These are phyloP conservation scores for Paramisgurnus dabryanus DNA, from an alignment of 2,113 vertebrate species.

Conservation along the genomic window DNA sequence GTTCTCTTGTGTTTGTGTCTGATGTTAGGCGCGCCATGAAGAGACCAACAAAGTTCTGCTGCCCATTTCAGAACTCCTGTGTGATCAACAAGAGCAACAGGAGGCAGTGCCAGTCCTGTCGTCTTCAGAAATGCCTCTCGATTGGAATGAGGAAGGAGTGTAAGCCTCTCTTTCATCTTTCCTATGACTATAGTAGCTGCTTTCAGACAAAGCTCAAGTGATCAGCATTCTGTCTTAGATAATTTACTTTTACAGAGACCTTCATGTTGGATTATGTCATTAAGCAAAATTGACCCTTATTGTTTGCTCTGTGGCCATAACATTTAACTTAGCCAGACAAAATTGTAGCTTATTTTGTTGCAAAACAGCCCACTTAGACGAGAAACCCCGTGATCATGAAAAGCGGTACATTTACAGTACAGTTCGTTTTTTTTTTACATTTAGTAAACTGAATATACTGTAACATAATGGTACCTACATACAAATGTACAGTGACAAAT, in stretches of 20 bases:
- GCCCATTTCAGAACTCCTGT: conserved; percentile 70
- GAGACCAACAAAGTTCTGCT: conserved; percentile 62
- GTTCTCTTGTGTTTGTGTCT: neutral
- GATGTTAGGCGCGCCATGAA: conserved; percentile 71
- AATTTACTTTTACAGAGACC: neutral
- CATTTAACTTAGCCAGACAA: no score
- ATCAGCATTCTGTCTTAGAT: neutral
- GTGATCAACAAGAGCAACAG: conserved; percentile 75
- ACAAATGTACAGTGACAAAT: no score
- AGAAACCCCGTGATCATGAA: no score
- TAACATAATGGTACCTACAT: no score
- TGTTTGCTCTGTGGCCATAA: no score
- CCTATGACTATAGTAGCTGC: neutral
- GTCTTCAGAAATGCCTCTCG: conserved; percentile 73
- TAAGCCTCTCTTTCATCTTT: conserved; percentile 55
- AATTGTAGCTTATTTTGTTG: no score
- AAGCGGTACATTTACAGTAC: no score
- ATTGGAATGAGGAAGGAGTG: conserved; percentile 76
- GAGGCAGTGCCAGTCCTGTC: conserved; percentile 76
- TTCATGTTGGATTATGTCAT: neutral
- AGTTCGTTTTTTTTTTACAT: no score
- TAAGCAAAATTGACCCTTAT: no score
- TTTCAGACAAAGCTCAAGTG: neutral
- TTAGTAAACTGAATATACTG: no score
- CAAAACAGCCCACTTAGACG: no score